A percentile compares a stretch with the other conserved stretches of the same genome.
phyloP scores from a whole-genome alignment of 2,113 vertebrate genomes.

The Hemicordylus capensis region DNA sequence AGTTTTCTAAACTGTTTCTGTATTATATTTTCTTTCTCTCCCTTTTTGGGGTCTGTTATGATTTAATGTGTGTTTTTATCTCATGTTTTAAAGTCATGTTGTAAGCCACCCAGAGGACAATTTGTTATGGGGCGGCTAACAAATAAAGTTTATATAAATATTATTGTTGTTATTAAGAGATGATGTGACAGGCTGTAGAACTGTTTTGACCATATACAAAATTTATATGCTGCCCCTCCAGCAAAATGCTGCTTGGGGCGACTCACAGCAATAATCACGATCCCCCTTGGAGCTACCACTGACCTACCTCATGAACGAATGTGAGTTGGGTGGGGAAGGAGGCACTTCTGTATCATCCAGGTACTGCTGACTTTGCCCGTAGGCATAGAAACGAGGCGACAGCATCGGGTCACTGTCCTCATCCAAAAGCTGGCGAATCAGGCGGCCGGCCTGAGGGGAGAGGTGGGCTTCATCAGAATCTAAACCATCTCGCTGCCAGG shows the following conservation, averaged over 20 bases:
- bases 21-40: no score
- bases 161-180: no score
- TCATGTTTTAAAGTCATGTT: no score
- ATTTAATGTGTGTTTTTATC: no score
- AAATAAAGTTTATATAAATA: no score
- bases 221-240: not conserved
- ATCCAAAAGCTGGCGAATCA: conserved; percentile 92
- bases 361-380: conserved; percentile 91
- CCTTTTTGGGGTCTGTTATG: no score
- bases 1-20: no score
- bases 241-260: not conserved
- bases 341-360: conserved; percentile 96
- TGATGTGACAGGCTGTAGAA: not conserved
- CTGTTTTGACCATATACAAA: no score
- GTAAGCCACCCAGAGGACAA: no score
- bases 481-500: conserved; percentile 86
- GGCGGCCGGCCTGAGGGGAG: conserved; percentile 87
- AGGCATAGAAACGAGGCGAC: conserved; percentile 96
- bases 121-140: no score
- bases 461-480: conserved; percentile 87
- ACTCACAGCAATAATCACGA: no score
- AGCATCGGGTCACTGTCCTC: conserved; percentile 93
- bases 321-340: conserved; percentile 94
- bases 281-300: not conserved
- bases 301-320: conserved; percentile 92